Conservation (phyloP, 1,140 invertebrate species). For the Ephestia elutella region DNA sequence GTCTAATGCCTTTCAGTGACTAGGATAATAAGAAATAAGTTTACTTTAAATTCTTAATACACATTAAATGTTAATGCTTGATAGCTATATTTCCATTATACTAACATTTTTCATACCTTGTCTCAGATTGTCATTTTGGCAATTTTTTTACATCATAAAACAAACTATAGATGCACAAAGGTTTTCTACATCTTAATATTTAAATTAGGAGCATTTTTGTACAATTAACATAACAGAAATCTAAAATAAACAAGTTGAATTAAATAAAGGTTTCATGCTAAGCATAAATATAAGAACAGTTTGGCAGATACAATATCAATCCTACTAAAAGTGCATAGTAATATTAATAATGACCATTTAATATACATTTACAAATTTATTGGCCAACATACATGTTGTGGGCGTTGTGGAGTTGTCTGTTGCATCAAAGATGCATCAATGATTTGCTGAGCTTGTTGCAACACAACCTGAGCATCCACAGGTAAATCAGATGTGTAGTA, state of each 20-base stretch:
- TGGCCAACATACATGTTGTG: conserved; percentile 71
- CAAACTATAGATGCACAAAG: too few species aligned
- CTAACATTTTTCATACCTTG: too few species aligned
- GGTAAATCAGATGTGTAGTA: conserved; percentile 74
- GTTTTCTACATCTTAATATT: too few species aligned
- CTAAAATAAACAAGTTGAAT: conserved; percentile 15
- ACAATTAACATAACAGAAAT: conserved; percentile 11
- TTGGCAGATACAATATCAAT: conserved; percentile 24
- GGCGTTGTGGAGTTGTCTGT: conserved; percentile 66
- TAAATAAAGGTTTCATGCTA: conserved; percentile 28
- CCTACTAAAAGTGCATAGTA: conserved; percentile 20
- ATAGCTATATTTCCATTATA: too few species aligned
- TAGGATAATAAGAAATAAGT: too few species aligned
- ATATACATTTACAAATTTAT: conserved; percentile 35
- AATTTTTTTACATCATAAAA: too few species aligned
- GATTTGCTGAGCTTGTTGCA: conserved; percentile 73
- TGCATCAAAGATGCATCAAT: conserved; percentile 73
- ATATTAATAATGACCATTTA: conserved; percentile 17
- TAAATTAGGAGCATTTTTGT: too few species aligned
- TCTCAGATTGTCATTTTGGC: too few species aligned
- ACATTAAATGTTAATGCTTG: too few species aligned
- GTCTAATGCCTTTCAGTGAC: too few species aligned
- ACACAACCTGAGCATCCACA: conserved; percentile 71
- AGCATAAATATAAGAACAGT: conserved; percentile 27
- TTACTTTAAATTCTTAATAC: too few species aligned